A percentile compares a stretch with the other conserved stretches of the same genome.
phyloP scores from a whole-genome alignment of 2,113 vertebrate genomes.

The Myrmecobius fasciatus region DNA sequence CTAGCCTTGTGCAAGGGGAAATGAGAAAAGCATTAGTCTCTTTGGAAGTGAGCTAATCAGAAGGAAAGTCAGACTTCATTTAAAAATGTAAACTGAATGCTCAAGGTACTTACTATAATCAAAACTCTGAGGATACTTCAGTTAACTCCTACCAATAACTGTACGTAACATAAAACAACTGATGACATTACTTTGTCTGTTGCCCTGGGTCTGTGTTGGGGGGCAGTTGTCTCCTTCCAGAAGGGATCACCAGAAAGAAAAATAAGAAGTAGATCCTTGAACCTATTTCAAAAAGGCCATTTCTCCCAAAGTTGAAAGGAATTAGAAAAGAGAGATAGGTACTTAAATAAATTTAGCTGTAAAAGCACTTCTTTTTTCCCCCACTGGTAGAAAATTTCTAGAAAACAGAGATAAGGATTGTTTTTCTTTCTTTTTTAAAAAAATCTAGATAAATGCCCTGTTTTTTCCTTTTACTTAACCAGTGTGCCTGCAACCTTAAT shows the following conservation, averaged over 20 bases:
- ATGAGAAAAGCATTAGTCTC: no score
- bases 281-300: not conserved
- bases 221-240: not conserved
- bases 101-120: slow-evolving; percentile 59
- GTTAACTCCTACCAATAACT: slow-evolving; percentile 17
- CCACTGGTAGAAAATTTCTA: not conserved
- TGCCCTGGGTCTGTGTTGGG: not conserved
- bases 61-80: not conserved
- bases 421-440: not conserved
- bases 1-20: no score
- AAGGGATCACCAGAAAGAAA: not conserved
- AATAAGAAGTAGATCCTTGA: not conserved
- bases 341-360: not conserved
- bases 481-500: not conserved
- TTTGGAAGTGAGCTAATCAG: not conserved
- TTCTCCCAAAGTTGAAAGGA: not conserved
- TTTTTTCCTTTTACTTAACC: not conserved
- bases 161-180: not conserved
- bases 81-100: not conserved
- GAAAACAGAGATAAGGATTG: not conserved
- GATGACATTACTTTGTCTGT: not conserved
- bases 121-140: slow-evolving; percentile 8
- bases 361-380: not conserved
- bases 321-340: not conserved
- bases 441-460: not conserved